phyloP scores from a whole-genome alignment of 2,113 vertebrate species.

The Strix aluco region DNA sequence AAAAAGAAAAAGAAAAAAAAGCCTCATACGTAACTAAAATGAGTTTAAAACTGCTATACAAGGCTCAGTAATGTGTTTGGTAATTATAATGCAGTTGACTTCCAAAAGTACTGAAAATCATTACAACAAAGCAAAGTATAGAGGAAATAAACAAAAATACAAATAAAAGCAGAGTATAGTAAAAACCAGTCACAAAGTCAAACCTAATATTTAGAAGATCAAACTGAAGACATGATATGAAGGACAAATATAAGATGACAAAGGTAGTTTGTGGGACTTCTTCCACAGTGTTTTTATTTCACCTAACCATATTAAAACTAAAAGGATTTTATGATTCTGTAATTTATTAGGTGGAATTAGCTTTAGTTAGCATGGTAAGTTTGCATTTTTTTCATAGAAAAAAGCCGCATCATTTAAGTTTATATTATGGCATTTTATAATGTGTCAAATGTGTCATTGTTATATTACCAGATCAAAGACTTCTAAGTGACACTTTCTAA shows the following conservation, averaged over 20 bases:
- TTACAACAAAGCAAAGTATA: neutral
- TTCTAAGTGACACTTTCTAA: constrained; percentile 54
- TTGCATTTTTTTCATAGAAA: neutral
- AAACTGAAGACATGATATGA: neutral
- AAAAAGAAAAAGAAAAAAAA: neutral
- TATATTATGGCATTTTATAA: neutral
- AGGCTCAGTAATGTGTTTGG: neutral
- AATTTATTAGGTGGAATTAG: neutral
- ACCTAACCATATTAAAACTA: neutral
- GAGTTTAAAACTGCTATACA: neutral
- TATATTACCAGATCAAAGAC: constrained; percentile 16
- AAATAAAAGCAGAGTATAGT: neutral
- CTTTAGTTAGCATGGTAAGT: neutral
- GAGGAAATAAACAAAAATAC: neutral
- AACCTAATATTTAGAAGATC: neutral
- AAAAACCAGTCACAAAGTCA: neutral
- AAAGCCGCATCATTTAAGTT: neutral
- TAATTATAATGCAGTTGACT: neutral
- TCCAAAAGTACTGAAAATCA: neutral
- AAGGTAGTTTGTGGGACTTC: neutral
- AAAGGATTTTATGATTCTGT: neutral
- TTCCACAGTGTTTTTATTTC: neutral
- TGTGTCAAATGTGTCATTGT: constrained; percentile 1
- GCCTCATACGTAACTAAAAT: neutral
- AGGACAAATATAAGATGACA: neutral